Evolutionary conservation across 2,888 invertebrate species (phyloP), one percentile per base, ranked within the genome.

Genomic region (Eumacrocentrus americanus): DNA sequence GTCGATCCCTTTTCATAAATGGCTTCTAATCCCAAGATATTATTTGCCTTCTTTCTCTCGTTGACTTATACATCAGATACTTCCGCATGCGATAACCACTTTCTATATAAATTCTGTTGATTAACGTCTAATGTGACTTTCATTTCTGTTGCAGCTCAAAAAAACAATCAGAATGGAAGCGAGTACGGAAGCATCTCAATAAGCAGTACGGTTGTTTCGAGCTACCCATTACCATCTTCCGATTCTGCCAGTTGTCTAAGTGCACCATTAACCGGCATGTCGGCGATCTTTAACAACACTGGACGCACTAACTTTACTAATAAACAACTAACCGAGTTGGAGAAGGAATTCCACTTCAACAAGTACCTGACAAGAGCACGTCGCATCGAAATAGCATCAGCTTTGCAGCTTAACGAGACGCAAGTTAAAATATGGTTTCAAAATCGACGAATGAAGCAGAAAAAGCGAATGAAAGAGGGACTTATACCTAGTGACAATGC

Each of bases 391-490:
- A 99, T 99, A 70, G 99, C 99, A 0, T 93, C 95, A 2, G 92
- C 96, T 2, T 83, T 99, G 57, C 95, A 96, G 77, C 88, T 99
- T 54, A 98, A 98, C 82, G 98, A 98, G 81, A 97, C 98, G 1
- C 98, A 98, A 85, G 91, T 94, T 34, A 96, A 97, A 83, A 97
- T 98, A 70, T 98, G 98, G 98, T 98, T 98, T 81, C 98, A 99
- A 82, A 98, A 98, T 80, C 86, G 98, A 70, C 86, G 98, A 72
- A 98, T 98, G 98, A 98, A 98, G 81, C 96, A 96, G 79, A 97
- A 97, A 86, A 97, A 98, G 80, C 85, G 96, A 66, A 93, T 95
- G 85, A 97, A 97, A 83, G 96, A 97, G 76, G 95, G 95, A 0
- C 83, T 94, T 5, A 89, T 92, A 66, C 86, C 88, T 12, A 83